Evolutionary conservation across 2,113 vertebrate genomes (phyloP), one percentile per base, ranked within the genome.

Genomic region (Ammodytes marinus): DNA sequence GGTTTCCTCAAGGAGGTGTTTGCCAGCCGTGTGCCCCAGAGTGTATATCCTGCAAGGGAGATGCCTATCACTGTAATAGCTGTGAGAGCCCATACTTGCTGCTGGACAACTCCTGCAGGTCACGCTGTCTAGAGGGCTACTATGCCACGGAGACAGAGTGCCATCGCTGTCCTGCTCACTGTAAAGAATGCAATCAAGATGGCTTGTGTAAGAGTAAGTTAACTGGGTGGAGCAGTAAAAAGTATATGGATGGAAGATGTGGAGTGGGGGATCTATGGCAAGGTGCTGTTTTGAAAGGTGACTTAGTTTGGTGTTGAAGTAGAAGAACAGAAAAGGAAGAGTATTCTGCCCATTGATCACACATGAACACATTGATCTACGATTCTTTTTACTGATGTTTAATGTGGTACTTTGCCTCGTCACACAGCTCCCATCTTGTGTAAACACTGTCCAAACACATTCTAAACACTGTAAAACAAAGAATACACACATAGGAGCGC

Each of bases 181-280:
- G 98, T 81, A 89, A 80, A 35, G 90, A 95, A 4, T 99, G 98
- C 75, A 95, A 94, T 81, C 79, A 93, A 4, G 75, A 94, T 5
- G 86, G 94, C 70, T 91, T 80, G 4, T 99, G 98, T 84, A 94
- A 92, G 93, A 96, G 97, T 99, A 93, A 93, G 93, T 74, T 27
- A 27, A 2, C 35, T 43, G 8, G 5, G 43, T 49, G 10, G 19
- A 71, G 40, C 10, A 0, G 13, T 2, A 14, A 19, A 13, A 39
- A 4, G 17, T 0, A 50, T 49, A 74, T 35, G 57, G 39, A 42
- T 42, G 13, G 42, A 45, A 65, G 53, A 35, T 13, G 15, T 69
- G 13, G 15, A 40, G 59, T 59, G 3, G 46, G 74, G 11, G 46
- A 55, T 43, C 27, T 43, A 3, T 47, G 68, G 54, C 58, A 10